Base-by-base conservation (phyloP, 2,113 vertebrate genomes). In the Mellivora capensis region DNA sequence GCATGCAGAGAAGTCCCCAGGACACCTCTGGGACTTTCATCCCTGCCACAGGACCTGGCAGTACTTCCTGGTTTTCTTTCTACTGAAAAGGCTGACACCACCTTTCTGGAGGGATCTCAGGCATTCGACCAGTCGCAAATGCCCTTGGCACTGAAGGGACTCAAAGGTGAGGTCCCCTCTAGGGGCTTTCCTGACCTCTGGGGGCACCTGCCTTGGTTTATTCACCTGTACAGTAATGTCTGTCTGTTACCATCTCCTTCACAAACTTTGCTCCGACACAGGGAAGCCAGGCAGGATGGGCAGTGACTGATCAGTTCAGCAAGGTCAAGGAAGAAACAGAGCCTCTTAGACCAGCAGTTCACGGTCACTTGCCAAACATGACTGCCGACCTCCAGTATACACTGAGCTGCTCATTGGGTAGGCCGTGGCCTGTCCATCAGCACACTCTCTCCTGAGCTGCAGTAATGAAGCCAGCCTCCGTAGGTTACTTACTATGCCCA, bases 331-430 rank as follows among this genome's bases (percentile, higher is more conserved):
- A 67, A 44, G 91, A 81, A 34, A 49, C 0, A 29, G 5, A 14
- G 62, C 44, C 42, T 20, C 17, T 52, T 4, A 4, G 47, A 76
- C 62, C 8, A 31, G 59, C 29, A 47, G 54, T 39, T 80, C 39
- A 7, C 0, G 4, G 13, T 57, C 52, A 44, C 71, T 67, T 12
- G 5, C 7, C 34, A 86, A 80, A 21, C 7, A 7, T 0, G 34
- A 29, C 20, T 7, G 1, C 62, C 64, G 8, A 7, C 62, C 91
- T 79, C 34, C 85, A 23, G 2, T 3, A 7, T 17, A 52, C 81
- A 39, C 3, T 0, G 1, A 49, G 47, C 25, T n/a, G 15, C 2
- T 10, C 7, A 13, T 2, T 2, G 4, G 18, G 83, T 25, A 14
- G 2, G 18, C 25, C 3, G 11, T 5, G 2, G 9, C 7, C 54